Base-by-base conservation (phyloP, 2,113 vertebrate genomes). In the Amphilophus citrinellus region DNA sequence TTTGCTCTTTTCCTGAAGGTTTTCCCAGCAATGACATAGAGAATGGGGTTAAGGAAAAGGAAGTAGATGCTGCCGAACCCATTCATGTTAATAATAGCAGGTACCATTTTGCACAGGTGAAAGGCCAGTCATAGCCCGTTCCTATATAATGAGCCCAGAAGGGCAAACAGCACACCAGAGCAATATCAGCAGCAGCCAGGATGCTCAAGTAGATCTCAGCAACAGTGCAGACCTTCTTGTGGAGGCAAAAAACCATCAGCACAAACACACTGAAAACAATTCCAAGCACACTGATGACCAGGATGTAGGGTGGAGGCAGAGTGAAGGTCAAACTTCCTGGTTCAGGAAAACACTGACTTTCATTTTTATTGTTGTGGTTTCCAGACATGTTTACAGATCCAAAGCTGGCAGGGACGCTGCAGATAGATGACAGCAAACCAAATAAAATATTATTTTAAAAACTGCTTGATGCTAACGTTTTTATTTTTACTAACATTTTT, bases 281-380 rank as follows among this genome's bases (percentile, higher is more conserved):
- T 68, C 42, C 65, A 47, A 50, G 42, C 2, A 95, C 78, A 27
- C 96, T 95, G 85, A 97, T 92, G 76, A 95, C 5, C 94, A 96
- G 94, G 91, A 98, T 95, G 87, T 96, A 98, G 4, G 79, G 79
- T 0, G 97, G 94, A 75, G 97, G 93, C 76, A 92, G 94, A 57
- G 85, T 17, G 0, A 82, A 50, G 7, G 97, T 35, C 97, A 94
- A 96, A 2, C 84, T 4, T 89, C 81, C 76, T n/a, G 62, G 15
- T 0, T 3, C 10, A 2, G 5, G 0, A 18, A 47, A 20, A 58
- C 92, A 95, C 35, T 35, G 37, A 37, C 37, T 37, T 9, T 37
- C 37, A 60, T 92, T 89, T 5, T 57, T 78, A 10, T 60, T n/a
- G 79, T 82, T 85, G 83, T 83, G 56, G 39, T 35, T 13, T 58